Base-by-base conservation (phyloP, 2,113 vertebrate species). In the Vicugna pacos region DNA sequence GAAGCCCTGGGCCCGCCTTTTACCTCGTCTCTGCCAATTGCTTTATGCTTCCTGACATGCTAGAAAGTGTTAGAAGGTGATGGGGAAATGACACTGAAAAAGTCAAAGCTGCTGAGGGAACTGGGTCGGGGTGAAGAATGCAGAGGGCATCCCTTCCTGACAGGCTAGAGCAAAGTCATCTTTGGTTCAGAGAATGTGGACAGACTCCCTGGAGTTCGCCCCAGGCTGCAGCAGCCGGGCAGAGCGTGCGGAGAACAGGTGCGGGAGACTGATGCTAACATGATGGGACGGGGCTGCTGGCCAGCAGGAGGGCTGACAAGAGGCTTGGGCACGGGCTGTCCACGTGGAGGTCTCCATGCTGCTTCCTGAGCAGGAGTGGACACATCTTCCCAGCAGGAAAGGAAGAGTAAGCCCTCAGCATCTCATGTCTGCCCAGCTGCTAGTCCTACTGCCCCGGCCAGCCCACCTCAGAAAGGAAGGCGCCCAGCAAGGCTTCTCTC, bases 121-220 rank as follows among this genome's bases (percentile, higher is more conserved):
- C 15, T 28, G 14, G 56, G 56, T 52, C 0, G 0, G 65, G 28
- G 89, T 42, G 67, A 35, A 30, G 83, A 92, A 35, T 1, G 72
- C 67, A 30, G 94, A 89, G 35, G 28, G 70, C 94, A 93, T 38
- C 8, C 30, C 52, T 97, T 81, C 65, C 72, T 62, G 91, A 60
- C 28, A 5, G 28, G 58, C 96, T 26, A 54, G 91, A 86, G 5
- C 42, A 81, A 9, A 20, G 50, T 24, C 38, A 46, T 12, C 30
- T 76, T 22, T 56, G 48, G 75, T 94, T 48, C 67, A 1, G 10
- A 26, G 73, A 38, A 54, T 17, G 26, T 58, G 13, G 2, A 14
- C 35, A 48, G 60, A 16, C 9, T 70, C 48, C 76, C 24, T 32
- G 0, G 1, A 13, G 26, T 2, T 32, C 38, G 54, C 46, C 11